phyloP scores from a whole-genome alignment of 2,113 vertebrate genomes.

The Ictalurus punctatus region DNA sequence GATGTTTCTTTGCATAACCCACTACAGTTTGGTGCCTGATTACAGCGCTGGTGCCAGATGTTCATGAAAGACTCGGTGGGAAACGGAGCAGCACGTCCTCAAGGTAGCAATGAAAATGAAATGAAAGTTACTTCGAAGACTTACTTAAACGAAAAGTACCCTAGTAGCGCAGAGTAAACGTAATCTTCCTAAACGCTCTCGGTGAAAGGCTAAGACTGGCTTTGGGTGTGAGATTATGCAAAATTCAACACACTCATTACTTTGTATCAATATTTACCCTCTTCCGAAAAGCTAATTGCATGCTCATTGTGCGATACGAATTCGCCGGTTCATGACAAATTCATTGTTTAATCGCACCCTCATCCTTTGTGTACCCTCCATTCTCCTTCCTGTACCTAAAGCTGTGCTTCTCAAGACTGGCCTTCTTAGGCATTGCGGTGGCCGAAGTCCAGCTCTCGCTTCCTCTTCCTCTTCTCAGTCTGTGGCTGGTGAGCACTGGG shows the following conservation, averaged over 20 bases:
- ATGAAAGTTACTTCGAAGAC: constrained; percentile 16
- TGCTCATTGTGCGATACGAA: constrained; percentile 45
- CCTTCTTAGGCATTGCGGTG: constrained; percentile 20
- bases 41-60: constrained; percentile 39
- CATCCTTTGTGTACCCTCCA: constrained; percentile 34
- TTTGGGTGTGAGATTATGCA: constrained; percentile 47
- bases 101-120: constrained; percentile 11
- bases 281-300: constrained; percentile 51
- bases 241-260: constrained; percentile 51
- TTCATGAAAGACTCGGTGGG: constrained; percentile 26
- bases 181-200: constrained; percentile 17
- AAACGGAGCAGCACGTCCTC: constrained; percentile 21
- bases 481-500: constrained; percentile 40
- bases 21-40: constrained; percentile 6
- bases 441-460: constrained; percentile 8
- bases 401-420: constrained; percentile 25
- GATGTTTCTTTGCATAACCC: constrained; percentile 19
- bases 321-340: constrained; percentile 37
- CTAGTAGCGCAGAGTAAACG: constrained; percentile 25
- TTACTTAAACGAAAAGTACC: not conserved
- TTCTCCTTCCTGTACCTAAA: constrained; percentile 27
- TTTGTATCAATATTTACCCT: constrained; percentile 52
- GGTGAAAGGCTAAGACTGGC: constrained; percentile 43
- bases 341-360: constrained; percentile 37
- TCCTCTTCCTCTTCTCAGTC: constrained; percentile 32